A percentile compares a stretch with the other conserved stretches of the same genome.
These are phyloP conservation scores for Drosophila paulistorum DNA, from an alignment of 1,140 invertebrate genomes.

Conservation along the genomic window DNA sequence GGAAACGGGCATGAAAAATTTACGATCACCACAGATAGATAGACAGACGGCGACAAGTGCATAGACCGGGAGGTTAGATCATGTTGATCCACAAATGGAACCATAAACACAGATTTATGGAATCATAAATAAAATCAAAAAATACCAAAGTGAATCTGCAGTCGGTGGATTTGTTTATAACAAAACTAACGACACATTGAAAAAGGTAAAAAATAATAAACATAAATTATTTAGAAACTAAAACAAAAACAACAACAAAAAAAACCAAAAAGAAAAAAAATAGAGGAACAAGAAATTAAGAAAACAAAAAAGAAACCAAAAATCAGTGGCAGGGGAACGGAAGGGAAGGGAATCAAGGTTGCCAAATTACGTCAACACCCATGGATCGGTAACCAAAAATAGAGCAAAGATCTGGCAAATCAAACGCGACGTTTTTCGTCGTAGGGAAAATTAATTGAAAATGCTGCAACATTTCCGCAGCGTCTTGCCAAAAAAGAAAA, in stretches of 20 bases:
- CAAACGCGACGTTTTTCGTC: slow-evolving; percentile 73
- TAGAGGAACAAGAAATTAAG: slow-evolving; percentile 4
- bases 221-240: slow-evolving; percentile 70
- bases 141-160: slow-evolving; percentile 34
- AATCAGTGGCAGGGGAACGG: not conserved
- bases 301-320: slow-evolving; percentile 14
- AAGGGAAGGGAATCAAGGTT: slow-evolving; percentile 69
- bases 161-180: slow-evolving; percentile 64
- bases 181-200: slow-evolving; percentile 73
- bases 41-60: slow-evolving; percentile 10
- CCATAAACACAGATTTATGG: slow-evolving; percentile 69
- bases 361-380: slow-evolving; percentile 77
- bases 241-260: slow-evolving; percentile 43
- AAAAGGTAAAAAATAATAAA: slow-evolving; percentile 81
- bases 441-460: slow-evolving; percentile 66
- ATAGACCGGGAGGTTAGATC: slow-evolving; percentile 41
- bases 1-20: slow-evolving; percentile 47
- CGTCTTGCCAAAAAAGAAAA: slow-evolving; percentile 59
- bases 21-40: slow-evolving; percentile 35
- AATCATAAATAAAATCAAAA: slow-evolving; percentile 62
- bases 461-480: slow-evolving; percentile 66
- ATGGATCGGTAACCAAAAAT: slow-evolving; percentile 74
- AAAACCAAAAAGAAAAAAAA: slow-evolving; percentile 12
- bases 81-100: slow-evolving; percentile 46
- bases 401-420: slow-evolving; percentile 55